Conservation (phyloP, 2,797 vertebrate species). For the Microchirus variegatus region DNA sequence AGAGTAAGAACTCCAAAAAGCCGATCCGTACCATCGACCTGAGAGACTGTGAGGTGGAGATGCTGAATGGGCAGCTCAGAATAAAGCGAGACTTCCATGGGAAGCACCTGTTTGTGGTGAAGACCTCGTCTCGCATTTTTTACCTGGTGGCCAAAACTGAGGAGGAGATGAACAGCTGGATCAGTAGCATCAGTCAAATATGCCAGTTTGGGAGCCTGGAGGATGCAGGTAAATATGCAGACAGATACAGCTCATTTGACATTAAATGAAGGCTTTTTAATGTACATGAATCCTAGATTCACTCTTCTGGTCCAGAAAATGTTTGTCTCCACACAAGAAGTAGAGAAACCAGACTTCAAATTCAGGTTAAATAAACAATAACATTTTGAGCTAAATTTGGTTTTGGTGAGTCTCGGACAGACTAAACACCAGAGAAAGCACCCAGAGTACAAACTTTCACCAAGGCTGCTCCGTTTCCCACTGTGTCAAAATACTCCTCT, state of each 20-base stretch:
- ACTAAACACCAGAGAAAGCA: too few species aligned
- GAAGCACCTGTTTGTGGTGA: constrained; percentile 93
- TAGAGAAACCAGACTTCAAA: too few species aligned
- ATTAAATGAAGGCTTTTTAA: too few species aligned
- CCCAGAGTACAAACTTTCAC: too few species aligned
- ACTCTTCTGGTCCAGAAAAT: too few species aligned
- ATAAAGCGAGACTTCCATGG: constrained; percentile 91
- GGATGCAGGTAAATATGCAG: constrained; percentile 81
- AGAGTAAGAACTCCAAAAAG: constrained; percentile 90
- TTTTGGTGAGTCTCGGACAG: too few species aligned
- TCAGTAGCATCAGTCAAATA: constrained; percentile 92
- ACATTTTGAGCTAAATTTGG: too few species aligned
- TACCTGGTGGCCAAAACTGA: constrained; percentile 97
- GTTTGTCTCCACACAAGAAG: too few species aligned
- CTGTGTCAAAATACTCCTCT: too few species aligned
- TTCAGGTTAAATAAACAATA: too few species aligned
- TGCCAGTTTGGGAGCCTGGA: constrained; percentile 89
- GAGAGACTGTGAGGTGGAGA: constrained; percentile 91
- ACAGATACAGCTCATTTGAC: neutral
- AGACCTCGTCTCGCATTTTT: constrained; percentile 90
- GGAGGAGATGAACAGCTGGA: constrained; percentile 96
- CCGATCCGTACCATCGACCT: constrained; percentile 95
- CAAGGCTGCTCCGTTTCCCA: too few species aligned
- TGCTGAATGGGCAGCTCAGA: constrained; percentile 85
- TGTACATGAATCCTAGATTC: too few species aligned